A percentile compares a stretch with the other conserved stretches of the same genome.
These are phyloP conservation scores for Halocynthia aurantium DNA, from an alignment of 23 tunicate genomes.

Conservation along the genomic window DNA sequence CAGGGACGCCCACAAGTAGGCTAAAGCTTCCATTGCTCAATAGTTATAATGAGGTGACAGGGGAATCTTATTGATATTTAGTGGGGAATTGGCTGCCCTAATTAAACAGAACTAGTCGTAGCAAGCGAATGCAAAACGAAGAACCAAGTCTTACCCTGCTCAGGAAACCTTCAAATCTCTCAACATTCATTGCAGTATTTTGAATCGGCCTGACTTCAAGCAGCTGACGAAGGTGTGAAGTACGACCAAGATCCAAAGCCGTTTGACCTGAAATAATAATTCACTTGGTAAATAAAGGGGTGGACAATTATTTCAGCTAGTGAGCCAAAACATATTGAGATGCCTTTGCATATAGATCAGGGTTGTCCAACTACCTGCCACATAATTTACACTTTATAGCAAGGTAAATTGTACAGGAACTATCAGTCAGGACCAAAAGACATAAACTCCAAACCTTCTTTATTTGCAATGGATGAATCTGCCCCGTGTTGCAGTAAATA, in stretches of 20 bases:
- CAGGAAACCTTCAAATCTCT: conserved; percentile 82
- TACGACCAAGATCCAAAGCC: conserved; percentile 52
- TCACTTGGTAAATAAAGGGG: background rate
- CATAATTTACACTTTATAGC: background rate
- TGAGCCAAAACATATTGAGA: no score
- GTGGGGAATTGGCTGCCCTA: no score
- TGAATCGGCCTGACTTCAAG: conserved; percentile 64
- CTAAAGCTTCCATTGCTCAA: no score
- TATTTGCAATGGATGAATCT: conserved; percentile 48
- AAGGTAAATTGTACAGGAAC: background rate
- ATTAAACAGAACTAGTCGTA: background rate
- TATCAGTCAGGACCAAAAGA: background rate
- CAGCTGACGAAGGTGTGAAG: conserved; percentile 47
- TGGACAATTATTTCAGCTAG: background rate
- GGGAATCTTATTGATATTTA: no score
- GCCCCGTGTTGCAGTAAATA: conserved; percentile 66
- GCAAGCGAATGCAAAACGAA: background rate
- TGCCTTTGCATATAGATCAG: no score
- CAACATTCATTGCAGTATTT: conserved; percentile 31
- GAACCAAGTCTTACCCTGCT: conserved; percentile 31
- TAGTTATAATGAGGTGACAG: no score
- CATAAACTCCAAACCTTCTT: conserved; percentile 35
- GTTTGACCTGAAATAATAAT: conserved; percentile 20
- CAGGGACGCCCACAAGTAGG: no score
- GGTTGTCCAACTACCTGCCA: background rate